Evolutionary conservation across 1,140 invertebrate genomes (phyloP), one percentile per base, ranked within the genome.

Genomic region (Anoplolepis gracilipes): DNA sequence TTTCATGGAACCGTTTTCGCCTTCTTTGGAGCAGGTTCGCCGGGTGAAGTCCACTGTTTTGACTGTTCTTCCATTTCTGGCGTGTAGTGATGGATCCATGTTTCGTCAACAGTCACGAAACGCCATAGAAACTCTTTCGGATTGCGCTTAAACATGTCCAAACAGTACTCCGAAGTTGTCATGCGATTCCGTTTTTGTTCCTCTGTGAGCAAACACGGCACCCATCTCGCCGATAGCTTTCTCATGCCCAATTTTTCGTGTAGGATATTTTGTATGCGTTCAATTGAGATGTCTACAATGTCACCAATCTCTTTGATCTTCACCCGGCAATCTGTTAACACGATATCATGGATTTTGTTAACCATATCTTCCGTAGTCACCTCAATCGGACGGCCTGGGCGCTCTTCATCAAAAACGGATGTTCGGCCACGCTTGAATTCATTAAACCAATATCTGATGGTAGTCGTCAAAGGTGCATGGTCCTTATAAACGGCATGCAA

Each of bases 1-100:
- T 94, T 94, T 42, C 90, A 90, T 55, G 67, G 49, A 25, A 65
- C 75, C 25, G 85, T 87, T 72, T 94, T 92, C 19, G 86, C 87
- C 82, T 85, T 87, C 81, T 89, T 90, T 69, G 87, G 85, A 82
- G 73, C 36, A 42, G 55, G 59, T 84, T 87, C 67, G 53, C 55
- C 53, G 28, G 33, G 57, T 30, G 64, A 65, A 64, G 59, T 86
- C 82, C 87, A 87, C 69, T 84, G 76, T 77, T 85, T 84, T 10
- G 84, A 86, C 65, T 86, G 73, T 69, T 73, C 33, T 28, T 79
- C 81, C 6, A 57, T 87, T 59, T 87, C 70, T n/a, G 79, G 62
- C 8, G 85, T 87, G 33, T 84, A 87, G 25, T 59, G 57, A 42
- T 84, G 77, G 8, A 87, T 84, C 72, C 73, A 85, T 67, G 70